Conservation (phyloP, 1,140 invertebrate species). For the Neuroterus valhalla region DNA sequence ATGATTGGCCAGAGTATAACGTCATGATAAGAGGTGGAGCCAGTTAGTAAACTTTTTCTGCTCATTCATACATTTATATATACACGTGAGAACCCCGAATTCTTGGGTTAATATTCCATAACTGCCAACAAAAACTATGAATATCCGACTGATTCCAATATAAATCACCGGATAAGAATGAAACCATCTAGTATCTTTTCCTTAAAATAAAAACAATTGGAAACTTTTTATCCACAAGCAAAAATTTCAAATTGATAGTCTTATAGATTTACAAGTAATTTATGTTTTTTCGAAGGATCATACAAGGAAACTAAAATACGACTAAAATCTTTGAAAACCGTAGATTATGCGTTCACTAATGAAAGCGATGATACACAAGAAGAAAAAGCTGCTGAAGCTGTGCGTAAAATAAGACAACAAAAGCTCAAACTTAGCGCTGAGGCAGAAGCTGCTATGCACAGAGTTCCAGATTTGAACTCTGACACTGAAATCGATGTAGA, state of each 20-base stretch:
- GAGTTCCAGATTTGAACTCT: background rate
- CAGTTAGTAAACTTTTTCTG: background rate
- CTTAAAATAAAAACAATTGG: too few species aligned
- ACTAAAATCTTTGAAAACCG: background rate
- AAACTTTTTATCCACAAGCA: background rate
- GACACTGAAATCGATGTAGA: background rate
- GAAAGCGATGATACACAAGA: background rate
- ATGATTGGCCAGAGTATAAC: conserved; percentile 7
- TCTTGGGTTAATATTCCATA: too few species aligned
- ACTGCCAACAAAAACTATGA: too few species aligned
- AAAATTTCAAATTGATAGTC: background rate
- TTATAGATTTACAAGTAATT: background rate
- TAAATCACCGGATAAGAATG: too few species aligned
- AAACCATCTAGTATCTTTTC: too few species aligned
- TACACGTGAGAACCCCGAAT: too few species aligned
- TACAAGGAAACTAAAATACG: background rate
- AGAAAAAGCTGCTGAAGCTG: background rate
- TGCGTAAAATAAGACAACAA: background rate
- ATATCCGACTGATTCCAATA: too few species aligned
- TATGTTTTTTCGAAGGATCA: background rate
- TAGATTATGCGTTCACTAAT: background rate
- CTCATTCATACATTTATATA: too few species aligned
- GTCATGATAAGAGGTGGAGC: background rate
- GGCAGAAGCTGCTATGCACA: background rate
- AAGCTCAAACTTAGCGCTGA: background rate